These are phyloP conservation scores for Thelaira solivaga DNA, from an alignment of 2,888 invertebrate species.

Conservation along the genomic window DNA sequence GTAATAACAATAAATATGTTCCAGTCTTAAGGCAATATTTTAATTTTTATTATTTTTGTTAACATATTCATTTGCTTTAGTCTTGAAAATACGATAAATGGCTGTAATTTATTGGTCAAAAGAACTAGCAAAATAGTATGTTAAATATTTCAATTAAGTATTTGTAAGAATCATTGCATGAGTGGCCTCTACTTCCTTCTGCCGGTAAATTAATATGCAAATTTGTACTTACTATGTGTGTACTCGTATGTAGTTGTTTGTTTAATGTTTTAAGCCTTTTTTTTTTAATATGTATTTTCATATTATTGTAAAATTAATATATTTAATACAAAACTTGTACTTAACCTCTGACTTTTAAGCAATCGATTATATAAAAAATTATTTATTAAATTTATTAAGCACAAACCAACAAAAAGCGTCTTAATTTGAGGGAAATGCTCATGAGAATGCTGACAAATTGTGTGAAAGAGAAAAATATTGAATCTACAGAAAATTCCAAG, in stretches of 20 bases:
- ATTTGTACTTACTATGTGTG: too few species aligned
- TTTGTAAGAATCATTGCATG: neutral
- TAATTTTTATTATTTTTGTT: too few species aligned
- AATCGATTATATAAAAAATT: slow-evolving; percentile 21
- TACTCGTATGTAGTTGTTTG: too few species aligned
- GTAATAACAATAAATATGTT: too few species aligned
- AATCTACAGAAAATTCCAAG: too few species aligned
- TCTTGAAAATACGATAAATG: too few species aligned
- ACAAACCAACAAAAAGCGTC: slow-evolving; percentile 1
- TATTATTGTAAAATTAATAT: slow-evolving; percentile 39
- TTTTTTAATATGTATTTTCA: slow-evolving; percentile 25
- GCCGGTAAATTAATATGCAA: neutral
- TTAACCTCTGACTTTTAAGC: slow-evolving; percentile 38
- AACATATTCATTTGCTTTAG: too few species aligned
- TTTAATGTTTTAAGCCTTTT: neutral
- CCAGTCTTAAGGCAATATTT: too few species aligned
- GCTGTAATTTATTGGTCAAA: too few species aligned
- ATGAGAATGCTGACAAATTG: too few species aligned
- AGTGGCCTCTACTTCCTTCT: neutral
- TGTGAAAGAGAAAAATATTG: too few species aligned
- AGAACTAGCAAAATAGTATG: neutral
- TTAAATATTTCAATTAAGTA: neutral
- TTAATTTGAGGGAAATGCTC: neutral
- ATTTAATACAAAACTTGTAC: slow-evolving; percentile 29
- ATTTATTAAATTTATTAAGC: slow-evolving; percentile 12